Base-by-base conservation (phyloP, 2,797 vertebrate species). In the Aplochiton taeniatus region DNA sequence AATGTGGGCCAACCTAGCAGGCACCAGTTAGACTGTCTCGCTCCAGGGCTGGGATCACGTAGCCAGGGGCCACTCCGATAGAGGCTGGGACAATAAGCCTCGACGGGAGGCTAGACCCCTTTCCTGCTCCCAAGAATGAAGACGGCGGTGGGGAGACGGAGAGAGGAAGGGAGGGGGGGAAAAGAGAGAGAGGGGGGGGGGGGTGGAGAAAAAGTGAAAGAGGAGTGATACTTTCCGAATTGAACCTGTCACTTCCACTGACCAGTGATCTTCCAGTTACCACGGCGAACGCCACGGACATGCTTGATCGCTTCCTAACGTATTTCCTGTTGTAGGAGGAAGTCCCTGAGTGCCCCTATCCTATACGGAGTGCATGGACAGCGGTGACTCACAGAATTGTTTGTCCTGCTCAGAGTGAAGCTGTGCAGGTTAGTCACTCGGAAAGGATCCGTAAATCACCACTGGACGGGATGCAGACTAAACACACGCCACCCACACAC, bases 21-120 rank as follows among this genome's bases (percentile, higher is more conserved):
- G 81, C 78, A 70, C 83, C 80, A 0, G 61, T 52, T 11, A 56
- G 80, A 73, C 71, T 66, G 75, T 75, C 65, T 64, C 56, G 55
- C 56, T 59, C 19, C 31, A 13, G 52, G 70, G 60, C 65, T 47
- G 11, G 64, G 41, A 58, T 68, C 72, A 75, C 14, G 68, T 8
- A 51, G 74, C 11, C 75, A 75, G 63, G n/a, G 70, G 72, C 43
- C 71, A 53, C 56, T 50, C 18, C 46, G 58, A 45, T 68, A 20
- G 46, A 44, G 18, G 20, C 55, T 11, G 14, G 42, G 43, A 67
- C 31, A 59, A 61, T 53, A 65, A 4, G n/a, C 14, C 58, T 18
- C 60, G 66, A 62, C 66, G 14, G 2, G 6, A 16, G 66, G 57
- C 66, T 50, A 31, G 20, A 4, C 31, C 42, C 9, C 46, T 57